phyloP scores from a whole-genome alignment of 2,888 invertebrate genomes.

The Adelognathus sp. region DNA sequence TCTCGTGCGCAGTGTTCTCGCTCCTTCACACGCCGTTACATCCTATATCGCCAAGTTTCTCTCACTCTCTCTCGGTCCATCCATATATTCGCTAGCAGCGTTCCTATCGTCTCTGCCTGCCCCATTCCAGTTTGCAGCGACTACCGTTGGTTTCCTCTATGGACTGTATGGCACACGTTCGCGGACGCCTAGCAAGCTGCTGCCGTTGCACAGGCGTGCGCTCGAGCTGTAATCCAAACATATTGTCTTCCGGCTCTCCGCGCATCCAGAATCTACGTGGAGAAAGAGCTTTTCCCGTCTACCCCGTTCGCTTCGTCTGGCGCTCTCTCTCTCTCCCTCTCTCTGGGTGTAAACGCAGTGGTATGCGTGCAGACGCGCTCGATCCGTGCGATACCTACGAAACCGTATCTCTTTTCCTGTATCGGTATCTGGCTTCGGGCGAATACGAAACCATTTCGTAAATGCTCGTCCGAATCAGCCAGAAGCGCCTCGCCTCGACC shows the following conservation, averaged over 20 bases:
- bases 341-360: too few species aligned
- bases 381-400: constrained; percentile 23
- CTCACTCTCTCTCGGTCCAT: constrained; percentile 31
- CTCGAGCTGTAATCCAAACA: constrained; percentile 62
- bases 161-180: constrained; percentile 9
- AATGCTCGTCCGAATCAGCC: constrained; percentile 46
- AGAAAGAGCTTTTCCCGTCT: constrained; percentile 18
- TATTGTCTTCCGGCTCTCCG: constrained; percentile 60
- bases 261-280: constrained; percentile 32
- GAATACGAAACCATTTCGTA: constrained; percentile 44
- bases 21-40: constrained; percentile 6
- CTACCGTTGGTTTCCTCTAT: not conserved
- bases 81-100: constrained; percentile 31
- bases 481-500: constrained; percentile 15
- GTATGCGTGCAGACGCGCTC: constrained; percentile 3
- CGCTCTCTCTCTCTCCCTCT: too few species aligned
- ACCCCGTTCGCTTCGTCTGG: constrained; percentile 19
- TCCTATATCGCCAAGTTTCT: constrained; percentile 7
- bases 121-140: constrained; percentile 8
- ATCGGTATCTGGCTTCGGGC: not conserved
- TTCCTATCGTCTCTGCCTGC: not conserved
- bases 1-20: not conserved
- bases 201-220: constrained; percentile 27
- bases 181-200: constrained; percentile 14
- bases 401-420: constrained; percentile 25